Percentiles rank a stretch among this genome's conserved stretches.
Evolutionary conservation across 2,113 vertebrate genomes (phyloP).

Genomic region (Aramus guarauna): DNA sequence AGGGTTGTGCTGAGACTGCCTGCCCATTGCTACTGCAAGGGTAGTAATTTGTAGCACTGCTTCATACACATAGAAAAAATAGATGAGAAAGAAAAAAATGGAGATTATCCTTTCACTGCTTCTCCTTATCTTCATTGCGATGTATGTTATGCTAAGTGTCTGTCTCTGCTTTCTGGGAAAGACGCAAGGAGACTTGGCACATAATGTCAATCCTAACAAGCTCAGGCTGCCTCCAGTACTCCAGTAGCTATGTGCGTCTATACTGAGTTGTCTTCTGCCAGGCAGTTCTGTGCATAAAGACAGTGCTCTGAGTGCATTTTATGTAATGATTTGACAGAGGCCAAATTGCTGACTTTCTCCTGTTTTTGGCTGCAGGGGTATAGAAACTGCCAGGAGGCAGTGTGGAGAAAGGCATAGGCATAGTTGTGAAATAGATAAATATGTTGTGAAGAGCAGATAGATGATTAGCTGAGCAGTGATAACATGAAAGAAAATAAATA

Average conservation of each 20-base stretch:
- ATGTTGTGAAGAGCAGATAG: background rate
- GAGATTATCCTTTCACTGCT: background rate
- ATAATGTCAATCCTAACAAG: background rate
- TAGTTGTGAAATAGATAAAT: background rate
- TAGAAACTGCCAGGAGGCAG: background rate
- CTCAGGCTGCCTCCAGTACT: background rate
- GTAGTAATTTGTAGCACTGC: background rate
- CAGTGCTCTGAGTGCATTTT: background rate
- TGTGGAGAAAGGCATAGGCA: background rate
- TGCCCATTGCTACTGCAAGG: background rate
- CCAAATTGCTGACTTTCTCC: background rate
- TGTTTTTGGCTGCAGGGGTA: background rate
- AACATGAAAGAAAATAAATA: background rate
- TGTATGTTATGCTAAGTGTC: background rate
- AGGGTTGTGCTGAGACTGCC: background rate
- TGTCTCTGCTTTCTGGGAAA: background rate
- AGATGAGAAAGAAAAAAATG: too few relatives aligned
- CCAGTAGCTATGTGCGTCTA: background rate
- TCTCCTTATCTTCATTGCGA: background rate
- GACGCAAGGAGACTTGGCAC: background rate
- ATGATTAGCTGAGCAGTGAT: background rate
- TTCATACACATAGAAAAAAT: background rate
- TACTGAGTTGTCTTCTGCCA: background rate
- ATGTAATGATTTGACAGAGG: background rate
- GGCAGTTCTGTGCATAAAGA: background rate